Conservation (phyloP, 2,888 invertebrate genomes). For the Rhagium mordax region DNA sequence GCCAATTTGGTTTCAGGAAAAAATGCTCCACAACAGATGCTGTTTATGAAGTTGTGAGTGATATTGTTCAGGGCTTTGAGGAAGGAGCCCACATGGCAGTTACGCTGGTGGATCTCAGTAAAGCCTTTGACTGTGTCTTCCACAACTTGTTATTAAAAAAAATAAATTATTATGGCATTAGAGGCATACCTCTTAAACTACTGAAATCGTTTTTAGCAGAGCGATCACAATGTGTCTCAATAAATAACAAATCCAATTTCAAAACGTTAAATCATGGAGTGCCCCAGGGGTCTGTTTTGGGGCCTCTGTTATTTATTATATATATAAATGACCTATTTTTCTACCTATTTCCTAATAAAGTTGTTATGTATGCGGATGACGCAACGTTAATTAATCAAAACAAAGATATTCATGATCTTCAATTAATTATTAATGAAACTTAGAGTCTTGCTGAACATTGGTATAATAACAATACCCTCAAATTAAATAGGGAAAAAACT, state of each 20-base stretch:
- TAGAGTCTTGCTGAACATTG: too few species aligned
- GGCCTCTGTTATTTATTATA: too few species aligned
- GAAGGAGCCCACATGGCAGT: background rate
- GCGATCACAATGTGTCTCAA: background rate
- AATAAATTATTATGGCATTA: background rate
- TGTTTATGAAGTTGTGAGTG: background rate
- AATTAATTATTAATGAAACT: background rate
- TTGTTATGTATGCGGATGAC: background rate
- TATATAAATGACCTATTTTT: too few species aligned
- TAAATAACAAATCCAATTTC: background rate
- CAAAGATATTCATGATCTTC: background rate
- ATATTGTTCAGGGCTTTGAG: too few species aligned
- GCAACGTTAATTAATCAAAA: background rate
- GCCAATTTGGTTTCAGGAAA: background rate
- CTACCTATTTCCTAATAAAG: too few species aligned
- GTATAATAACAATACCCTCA: too few species aligned
- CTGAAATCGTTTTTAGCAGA: background rate
- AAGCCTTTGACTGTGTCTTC: conserved; percentile 1
- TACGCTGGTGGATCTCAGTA: background rate
- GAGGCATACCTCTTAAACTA: background rate
- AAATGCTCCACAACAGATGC: background rate
- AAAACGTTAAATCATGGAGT: background rate
- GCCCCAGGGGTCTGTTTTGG: too few species aligned
- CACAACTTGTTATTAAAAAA: background rate
- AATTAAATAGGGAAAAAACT: too few species aligned